phyloP scores from a whole-genome alignment of 1,140 invertebrate species.

The honey bee (Apis mellifera) region DNA sequence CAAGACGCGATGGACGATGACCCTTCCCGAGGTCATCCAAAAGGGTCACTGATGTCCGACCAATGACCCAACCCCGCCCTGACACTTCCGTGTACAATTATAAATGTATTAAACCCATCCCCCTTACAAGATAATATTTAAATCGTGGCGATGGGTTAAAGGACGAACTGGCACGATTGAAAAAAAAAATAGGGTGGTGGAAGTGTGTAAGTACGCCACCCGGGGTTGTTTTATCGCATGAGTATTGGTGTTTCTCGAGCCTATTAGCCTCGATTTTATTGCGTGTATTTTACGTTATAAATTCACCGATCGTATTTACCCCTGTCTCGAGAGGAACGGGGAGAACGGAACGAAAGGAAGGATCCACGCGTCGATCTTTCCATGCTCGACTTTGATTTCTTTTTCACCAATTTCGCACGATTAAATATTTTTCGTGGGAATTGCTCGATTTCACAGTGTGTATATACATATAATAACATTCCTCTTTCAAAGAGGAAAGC shows the following conservation, averaged over 20 bases:
- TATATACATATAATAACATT: too few relatives aligned
- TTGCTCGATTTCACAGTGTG: too few relatives aligned
- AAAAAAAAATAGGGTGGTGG: constrained; percentile 23
- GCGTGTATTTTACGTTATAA: constrained; percentile 79
- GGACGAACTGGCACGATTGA: constrained; percentile 32
- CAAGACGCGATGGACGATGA: constrained; percentile 62
- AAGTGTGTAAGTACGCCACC: constrained; percentile 4
- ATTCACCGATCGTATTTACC: constrained; percentile 59
- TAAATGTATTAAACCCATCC: constrained; percentile 79
- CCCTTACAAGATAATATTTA: constrained; percentile 78
- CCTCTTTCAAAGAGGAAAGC: neutral
- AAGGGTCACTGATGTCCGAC: constrained; percentile 78
- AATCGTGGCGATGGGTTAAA: constrained; percentile 68
- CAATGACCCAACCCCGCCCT: constrained; percentile 75
- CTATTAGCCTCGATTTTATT: constrained; percentile 70
- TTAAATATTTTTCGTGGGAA: too few relatives aligned
- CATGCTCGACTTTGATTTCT: constrained; percentile 11
- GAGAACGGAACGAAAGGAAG: neutral
- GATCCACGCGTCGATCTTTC: constrained; percentile 11
- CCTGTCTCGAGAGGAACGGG: neutral
- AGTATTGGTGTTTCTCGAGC: constrained; percentile 50
- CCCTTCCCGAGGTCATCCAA: constrained; percentile 66
- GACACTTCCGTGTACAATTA: constrained; percentile 75
- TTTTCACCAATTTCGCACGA: constrained; percentile 12
- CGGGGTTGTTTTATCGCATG: constrained; percentile 57